phyloP scores from a whole-genome alignment of 2,888 invertebrate genomes.

The Acronicta aceris region DNA sequence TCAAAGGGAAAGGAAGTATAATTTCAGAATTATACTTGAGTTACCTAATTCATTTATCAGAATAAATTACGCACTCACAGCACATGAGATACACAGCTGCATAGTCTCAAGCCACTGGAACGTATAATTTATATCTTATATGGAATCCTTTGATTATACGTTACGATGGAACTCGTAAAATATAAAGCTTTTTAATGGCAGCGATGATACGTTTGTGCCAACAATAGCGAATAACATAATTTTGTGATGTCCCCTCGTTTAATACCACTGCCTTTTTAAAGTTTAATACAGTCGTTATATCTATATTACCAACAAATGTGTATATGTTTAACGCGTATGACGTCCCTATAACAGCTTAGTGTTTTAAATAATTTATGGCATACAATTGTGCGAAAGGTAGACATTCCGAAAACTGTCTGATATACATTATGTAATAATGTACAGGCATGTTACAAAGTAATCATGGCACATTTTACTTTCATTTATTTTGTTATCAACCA shows the following conservation, averaged over 20 bases:
- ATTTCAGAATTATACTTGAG: neutral
- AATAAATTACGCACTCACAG: neutral
- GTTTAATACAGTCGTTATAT: neutral
- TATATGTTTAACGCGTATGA: too few relatives aligned
- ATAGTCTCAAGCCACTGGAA: constrained; percentile 11
- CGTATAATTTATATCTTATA: constrained; percentile 5
- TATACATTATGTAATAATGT: too few relatives aligned
- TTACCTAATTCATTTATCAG: neutral
- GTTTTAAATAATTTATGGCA: too few relatives aligned
- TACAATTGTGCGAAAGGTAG: too few relatives aligned
- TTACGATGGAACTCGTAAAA: constrained; percentile 5
- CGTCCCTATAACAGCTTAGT: too few relatives aligned
- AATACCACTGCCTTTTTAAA: neutral
- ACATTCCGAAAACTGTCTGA: too few relatives aligned
- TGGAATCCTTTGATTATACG: constrained; percentile 23
- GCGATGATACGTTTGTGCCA: neutral
- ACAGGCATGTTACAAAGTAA: too few relatives aligned
- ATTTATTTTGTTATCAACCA: constrained; percentile 11
- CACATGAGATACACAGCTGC: constrained; percentile 1
- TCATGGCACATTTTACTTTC: neutral
- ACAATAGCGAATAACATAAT: neutral
- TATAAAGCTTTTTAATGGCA: constrained; percentile 10
- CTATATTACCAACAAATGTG: neutral
- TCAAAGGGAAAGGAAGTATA: constrained; percentile 19
- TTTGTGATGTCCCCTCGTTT: neutral